A percentile compares a stretch with the other conserved stretches of the same genome.
These are phyloP conservation scores for Oreochromis grahami DNA, from an alignment of 2,797 vertebrate genomes.

Conservation along the genomic window DNA sequence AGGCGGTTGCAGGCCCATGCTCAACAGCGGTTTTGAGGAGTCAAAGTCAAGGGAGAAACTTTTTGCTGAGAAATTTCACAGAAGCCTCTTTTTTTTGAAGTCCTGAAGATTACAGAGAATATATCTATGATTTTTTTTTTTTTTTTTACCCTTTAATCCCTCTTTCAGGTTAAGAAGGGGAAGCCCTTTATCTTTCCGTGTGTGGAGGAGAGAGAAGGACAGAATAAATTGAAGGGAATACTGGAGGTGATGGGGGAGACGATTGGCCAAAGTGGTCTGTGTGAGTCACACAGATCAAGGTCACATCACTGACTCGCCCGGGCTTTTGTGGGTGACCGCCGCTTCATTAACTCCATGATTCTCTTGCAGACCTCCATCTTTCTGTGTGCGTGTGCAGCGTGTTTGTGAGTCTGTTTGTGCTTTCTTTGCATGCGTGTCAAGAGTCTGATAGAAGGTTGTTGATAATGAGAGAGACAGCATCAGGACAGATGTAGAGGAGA, in stretches of 20 bases:
- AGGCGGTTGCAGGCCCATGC: conserved; percentile 8
- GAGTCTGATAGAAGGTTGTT: conserved; percentile 24
- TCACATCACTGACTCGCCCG: conserved; percentile 1
- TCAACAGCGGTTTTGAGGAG: background rate
- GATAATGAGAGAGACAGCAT: conserved; percentile 21
- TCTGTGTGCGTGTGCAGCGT: background rate
- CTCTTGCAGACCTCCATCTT: background rate
- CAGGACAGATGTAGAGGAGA: conserved; percentile 11
- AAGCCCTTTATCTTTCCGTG: conserved; percentile 33
- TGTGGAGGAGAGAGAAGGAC: background rate
- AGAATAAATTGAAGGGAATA: background rate
- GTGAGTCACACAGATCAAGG: conserved; percentile 32
- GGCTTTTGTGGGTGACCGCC: conserved; percentile 29
- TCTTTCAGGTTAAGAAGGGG: conserved; percentile 47
- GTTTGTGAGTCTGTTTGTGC: background rate
- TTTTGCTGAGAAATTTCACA: conserved; percentile 12
- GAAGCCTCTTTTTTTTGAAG: conserved; percentile 15
- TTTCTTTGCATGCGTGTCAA: conserved; percentile 15
- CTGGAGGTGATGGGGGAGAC: background rate
- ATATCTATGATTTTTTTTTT: conserved; percentile 44
- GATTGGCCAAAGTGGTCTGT: conserved; percentile 20
- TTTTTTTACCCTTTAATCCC: conserved; percentile 43
- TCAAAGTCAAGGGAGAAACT: background rate
- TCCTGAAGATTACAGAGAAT: conserved; percentile 54
- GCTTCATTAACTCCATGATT: conserved; percentile 45